phyloP scores from a whole-genome alignment of 2,113 vertebrate genomes.

The Carassius auratus region DNA sequence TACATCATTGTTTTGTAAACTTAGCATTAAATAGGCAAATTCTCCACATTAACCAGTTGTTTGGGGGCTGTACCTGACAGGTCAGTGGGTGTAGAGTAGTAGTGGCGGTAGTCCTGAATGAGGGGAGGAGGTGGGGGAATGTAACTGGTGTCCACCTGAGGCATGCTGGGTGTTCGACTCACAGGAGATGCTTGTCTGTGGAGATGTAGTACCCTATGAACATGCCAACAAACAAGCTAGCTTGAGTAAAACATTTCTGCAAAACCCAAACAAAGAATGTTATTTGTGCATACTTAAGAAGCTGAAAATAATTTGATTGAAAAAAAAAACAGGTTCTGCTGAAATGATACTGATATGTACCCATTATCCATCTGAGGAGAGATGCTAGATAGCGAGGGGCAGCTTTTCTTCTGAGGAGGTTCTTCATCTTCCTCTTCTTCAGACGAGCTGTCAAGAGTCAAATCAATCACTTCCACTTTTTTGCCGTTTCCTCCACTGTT shows the following conservation, averaged over 20 bases:
- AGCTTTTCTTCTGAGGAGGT: conserved; percentile 86
- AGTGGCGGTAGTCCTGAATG: conserved; percentile 96
- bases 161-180: conserved; percentile 92
- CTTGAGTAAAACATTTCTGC: background rate
- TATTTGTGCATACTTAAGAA: background rate
- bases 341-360: conserved; percentile 72
- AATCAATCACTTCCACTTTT: conserved; percentile 95
- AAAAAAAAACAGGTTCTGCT: too few relatives aligned
- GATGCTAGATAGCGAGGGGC: conserved; percentile 89
- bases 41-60: background rate
- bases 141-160: conserved; percentile 91
- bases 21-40: background rate
- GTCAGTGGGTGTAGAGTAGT: conserved; percentile 92
- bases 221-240: background rate
- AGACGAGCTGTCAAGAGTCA: conserved; percentile 97
- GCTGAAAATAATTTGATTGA: background rate
- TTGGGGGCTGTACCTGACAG: conserved; percentile 82
- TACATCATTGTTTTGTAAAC: too few relatives aligned
- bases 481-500: conserved; percentile 77
- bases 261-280: background rate
- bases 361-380: conserved; percentile 89
- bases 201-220: conserved; percentile 85
- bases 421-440: conserved; percentile 91
- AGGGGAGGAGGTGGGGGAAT: conserved; percentile 89
- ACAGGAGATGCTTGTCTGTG: conserved; percentile 93